Base-by-base conservation (phyloP, 2,888 invertebrate genomes). In the Callyntrura sp. region DNA sequence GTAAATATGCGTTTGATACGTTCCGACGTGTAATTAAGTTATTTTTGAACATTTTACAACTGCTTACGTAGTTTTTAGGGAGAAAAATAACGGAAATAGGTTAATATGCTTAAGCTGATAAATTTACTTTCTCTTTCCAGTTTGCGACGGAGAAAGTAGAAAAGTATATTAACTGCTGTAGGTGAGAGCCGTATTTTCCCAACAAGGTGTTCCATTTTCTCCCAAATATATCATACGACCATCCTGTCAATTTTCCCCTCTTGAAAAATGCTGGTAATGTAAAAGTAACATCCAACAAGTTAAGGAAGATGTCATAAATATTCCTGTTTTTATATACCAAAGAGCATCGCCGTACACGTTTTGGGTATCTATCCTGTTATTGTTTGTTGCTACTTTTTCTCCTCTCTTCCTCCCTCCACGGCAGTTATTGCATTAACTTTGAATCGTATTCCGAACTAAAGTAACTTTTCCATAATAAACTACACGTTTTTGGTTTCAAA, bases 401-500 rank as follows among this genome's bases (percentile, higher is more conserved):
- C 45, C 43, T 43, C 6, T 43, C 8, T 43, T n/a, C 8, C 43
- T n/a, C 9, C n/a, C 48, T 28, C 23, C 60, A 20, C 60, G 8
- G 35, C 6, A 35, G 35, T 35, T 35, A 35, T 35, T 35, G 35
- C 6, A 35, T 35, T 35, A 35, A 35, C 35, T 35, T 35, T 2
- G 35, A 35, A 35, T 35, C 35, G 35, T 35, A 35, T 11, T 68
- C 35, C 65, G 3, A 65, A 65, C 17, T 73, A 70, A 45, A 73
- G 35, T 57, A 84, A 70, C 70, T 84, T 84, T 84, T 84, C 20
- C 76, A 60, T 60, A 76, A 25, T 51, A 51, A 73, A 55, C 11
- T 85, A 85, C 85, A 85, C 45, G 85, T 60, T 43, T 85, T 85
- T 45, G 28, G 85, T 85, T 85, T 85, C 76, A 85, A 85, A 60